Evolutionary conservation across 2,888 invertebrate species (phyloP).

Genomic region (Hyposoter didymator): DNA sequence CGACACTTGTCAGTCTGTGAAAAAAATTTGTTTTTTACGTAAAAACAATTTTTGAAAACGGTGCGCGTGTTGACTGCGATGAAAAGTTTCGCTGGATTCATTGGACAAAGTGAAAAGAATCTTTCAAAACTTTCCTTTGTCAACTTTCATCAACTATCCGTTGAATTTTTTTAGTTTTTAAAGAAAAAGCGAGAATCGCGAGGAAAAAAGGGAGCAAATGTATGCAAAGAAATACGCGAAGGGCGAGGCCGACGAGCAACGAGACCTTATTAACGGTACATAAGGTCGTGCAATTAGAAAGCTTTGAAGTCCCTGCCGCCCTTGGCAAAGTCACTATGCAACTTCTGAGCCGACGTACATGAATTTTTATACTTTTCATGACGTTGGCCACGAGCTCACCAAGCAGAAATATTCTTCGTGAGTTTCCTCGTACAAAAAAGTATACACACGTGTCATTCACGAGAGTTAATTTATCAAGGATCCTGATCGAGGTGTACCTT

Average conservation of each 20-base stretch:
- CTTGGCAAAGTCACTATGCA: slow-evolving; percentile 18
- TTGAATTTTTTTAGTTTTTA: slow-evolving; percentile 1
- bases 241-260: slow-evolving; percentile 58
- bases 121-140: slow-evolving; percentile 25
- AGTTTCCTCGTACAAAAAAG: slow-evolving; percentile 21
- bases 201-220: slow-evolving; percentile 6
- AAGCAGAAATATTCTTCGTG: slow-evolving; percentile 15
- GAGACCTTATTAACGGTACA: slow-evolving; percentile 69
- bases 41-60: not conserved
- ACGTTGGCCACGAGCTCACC: not conserved
- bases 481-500: slow-evolving; percentile 48
- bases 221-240: not conserved
- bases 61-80: not conserved
- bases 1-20: slow-evolving; percentile 14
- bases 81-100: slow-evolving; percentile 23
- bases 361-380: slow-evolving; percentile 28
- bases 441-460: slow-evolving; percentile 15
- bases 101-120: not conserved
- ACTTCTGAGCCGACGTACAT: not conserved
- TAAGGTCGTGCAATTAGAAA: slow-evolving; percentile 67
- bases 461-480: slow-evolving; percentile 44
- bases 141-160: not conserved
- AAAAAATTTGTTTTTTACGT: slow-evolving; percentile 25
- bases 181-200: not conserved
- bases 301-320: slow-evolving; percentile 60